These are phyloP conservation scores for Brachionus calyciflorus DNA, from an alignment of 1,140 invertebrate genomes.

Conservation along the genomic window DNA sequence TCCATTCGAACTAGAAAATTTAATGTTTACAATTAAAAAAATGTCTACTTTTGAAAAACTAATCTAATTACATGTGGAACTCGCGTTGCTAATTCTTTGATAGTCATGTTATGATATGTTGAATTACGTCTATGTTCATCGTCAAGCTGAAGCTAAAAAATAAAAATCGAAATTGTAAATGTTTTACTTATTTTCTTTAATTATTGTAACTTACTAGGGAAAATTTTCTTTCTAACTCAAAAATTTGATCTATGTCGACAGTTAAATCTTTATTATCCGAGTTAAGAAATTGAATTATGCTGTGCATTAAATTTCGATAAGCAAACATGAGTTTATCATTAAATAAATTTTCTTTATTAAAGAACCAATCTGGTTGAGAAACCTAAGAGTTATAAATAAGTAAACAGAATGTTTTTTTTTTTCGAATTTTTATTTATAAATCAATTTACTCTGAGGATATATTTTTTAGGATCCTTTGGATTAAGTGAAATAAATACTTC, in stretches of 20 bases:
- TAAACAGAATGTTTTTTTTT: background rate
- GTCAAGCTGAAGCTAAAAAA: slow-evolving; percentile 21
- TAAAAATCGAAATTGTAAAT: background rate
- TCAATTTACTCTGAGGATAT: slow-evolving; percentile 15
- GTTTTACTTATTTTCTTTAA: background rate
- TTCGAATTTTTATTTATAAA: too few species aligned
- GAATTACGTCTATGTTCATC: slow-evolving; percentile 17
- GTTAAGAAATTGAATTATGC: background rate
- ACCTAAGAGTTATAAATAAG: background rate
- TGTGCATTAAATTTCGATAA: slow-evolving; percentile 4
- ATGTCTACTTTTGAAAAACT: too few species aligned
- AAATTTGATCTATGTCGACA: background rate
- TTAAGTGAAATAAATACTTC: slow-evolving; percentile 38
- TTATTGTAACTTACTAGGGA: background rate
- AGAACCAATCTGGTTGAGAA: slow-evolving; percentile 44
- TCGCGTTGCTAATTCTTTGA: background rate
- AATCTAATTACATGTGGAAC: slow-evolving; percentile 21
- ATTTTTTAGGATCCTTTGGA: slow-evolving; percentile 36
- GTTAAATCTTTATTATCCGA: background rate
- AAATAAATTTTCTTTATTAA: slow-evolving; percentile 39
- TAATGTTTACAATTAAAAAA: too few species aligned
- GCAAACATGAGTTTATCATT: slow-evolving; percentile 36
- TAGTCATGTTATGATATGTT: slow-evolving; percentile 28
- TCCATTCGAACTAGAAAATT: slow-evolving; percentile 42
- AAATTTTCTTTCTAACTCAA: slow-evolving; percentile 36